Evolutionary conservation across 2,888 invertebrate genomes (phyloP), one percentile per base, ranked within the genome.

Genomic region (Dasypolia templi): DNA sequence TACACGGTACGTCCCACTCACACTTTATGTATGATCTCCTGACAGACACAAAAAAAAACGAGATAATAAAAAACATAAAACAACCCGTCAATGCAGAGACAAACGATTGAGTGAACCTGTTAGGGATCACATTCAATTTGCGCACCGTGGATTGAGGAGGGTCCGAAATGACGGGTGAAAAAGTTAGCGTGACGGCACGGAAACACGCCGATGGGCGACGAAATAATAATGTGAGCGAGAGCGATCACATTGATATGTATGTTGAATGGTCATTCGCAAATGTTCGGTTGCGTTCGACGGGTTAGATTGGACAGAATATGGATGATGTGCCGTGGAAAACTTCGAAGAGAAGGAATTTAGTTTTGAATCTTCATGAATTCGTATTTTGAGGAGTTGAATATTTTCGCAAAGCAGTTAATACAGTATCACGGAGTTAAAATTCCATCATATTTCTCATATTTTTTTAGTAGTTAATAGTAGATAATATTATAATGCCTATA

Each of bases 121-220:
- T 93, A 92, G 93, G 92, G 94, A 94, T 95, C 94, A 94, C 95
- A 95, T 95, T 95, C 95, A 96, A 96, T 96, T 95, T 95, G 93
- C 90, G 92, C 93, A 93, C 93, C 92, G 95, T 90, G 92, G 92
- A 94, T 94, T 95, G 95, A 95, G 93, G 94, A 94, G 94, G 95
- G 95, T 94, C 91, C 90, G 90, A 93, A 93, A 93, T 93, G 94
- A 94, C 92, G 92, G 91, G 91, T 91, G 91, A 89, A 86, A 90
- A 87, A 80, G 89, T 82, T 86, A 87, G 87, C 85, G 87, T 80
- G 89, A 90, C 88, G 85, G 82, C 69, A 70, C 86, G 85, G 78
- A 86, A 86, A 86, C 88, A 82, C 82, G 82, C 72, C 87, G 85
- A 86, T 86, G 83, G 84, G 78, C 81, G 83, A 83, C 86, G 87